These are phyloP conservation scores for Drosophila leontia DNA, from an alignment of 1,140 invertebrate species.

Conservation along the genomic window DNA sequence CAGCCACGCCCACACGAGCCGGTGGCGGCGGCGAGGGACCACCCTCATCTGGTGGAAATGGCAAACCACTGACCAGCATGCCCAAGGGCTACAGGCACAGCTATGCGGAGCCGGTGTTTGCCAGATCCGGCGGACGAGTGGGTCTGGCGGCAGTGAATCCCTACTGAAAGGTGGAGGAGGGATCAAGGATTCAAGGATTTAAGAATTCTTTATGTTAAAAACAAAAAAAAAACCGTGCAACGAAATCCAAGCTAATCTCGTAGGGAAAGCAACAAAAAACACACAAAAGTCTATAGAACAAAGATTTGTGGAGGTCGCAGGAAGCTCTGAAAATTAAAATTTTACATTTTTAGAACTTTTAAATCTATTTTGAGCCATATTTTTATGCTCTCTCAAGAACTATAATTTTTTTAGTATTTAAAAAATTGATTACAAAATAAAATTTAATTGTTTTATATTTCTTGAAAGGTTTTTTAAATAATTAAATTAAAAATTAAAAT, in stretches of 20 bases:
- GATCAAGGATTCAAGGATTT: neutral
- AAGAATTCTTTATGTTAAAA: neutral
- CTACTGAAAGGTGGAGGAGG: constrained; percentile 40
- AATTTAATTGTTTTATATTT: no score
- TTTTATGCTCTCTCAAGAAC: no score
- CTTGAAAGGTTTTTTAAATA: no score
- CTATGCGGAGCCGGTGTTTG: constrained; percentile 85
- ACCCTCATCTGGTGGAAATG: constrained; percentile 17
- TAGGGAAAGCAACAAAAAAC: neutral
- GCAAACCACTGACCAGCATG: constrained; percentile 69
- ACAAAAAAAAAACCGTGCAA: constrained; percentile 42
- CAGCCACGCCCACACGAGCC: constrained; percentile 51
- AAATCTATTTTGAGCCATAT: no score
- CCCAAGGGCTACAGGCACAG: constrained; percentile 86
- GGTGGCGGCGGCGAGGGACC: constrained; percentile 1
- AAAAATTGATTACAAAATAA: no score
- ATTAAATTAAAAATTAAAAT: no score
- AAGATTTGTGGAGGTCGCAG: constrained; percentile 1
- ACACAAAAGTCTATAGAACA: neutral
- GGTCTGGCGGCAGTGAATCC: constrained; percentile 84
- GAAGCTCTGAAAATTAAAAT: neutral
- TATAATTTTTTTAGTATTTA: no score
- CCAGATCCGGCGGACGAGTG: constrained; percentile 77
- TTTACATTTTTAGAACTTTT: neutral
- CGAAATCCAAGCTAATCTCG: constrained; percentile 50